Evolutionary conservation across 2,888 invertebrate species (phyloP).

Genomic region (Drosophila atroscutellata): DNA sequence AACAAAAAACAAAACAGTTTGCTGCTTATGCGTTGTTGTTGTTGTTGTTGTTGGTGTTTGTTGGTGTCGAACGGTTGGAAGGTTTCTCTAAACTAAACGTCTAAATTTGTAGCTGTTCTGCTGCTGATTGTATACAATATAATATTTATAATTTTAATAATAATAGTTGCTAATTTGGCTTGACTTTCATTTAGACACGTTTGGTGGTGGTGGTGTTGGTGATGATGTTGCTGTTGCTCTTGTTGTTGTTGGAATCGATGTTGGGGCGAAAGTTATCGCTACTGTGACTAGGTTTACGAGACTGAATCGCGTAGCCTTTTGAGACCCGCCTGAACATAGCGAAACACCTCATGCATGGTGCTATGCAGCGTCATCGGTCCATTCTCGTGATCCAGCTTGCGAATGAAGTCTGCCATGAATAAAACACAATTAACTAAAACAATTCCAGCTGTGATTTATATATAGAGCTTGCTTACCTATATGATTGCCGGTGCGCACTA

Average conservation of each 20-base stretch:
- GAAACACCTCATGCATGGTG: slow-evolving; percentile 93
- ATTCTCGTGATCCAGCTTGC: slow-evolving; percentile 92
- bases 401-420: too few relatives aligned
- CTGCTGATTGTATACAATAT: slow-evolving; percentile 19
- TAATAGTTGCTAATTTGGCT: slow-evolving; percentile 79
- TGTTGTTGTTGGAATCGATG: slow-evolving; percentile 30
- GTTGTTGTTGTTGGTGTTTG: slow-evolving; percentile 22
- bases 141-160: slow-evolving; percentile 37
- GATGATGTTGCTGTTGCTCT: slow-evolving; percentile 37
- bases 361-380: slow-evolving; percentile 95
- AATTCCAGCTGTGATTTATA: too few relatives aligned
- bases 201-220: slow-evolving; percentile 67
- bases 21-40: slow-evolving; percentile 20
- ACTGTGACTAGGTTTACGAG: slow-evolving; percentile 74
- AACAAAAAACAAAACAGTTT: slow-evolving; percentile 63
- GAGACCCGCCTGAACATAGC: slow-evolving; percentile 88
- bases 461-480: too few relatives aligned
- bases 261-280: slow-evolving; percentile 41
- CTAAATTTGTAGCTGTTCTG: slow-evolving; percentile 51
- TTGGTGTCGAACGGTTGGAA: slow-evolving; percentile 46
- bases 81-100: slow-evolving; percentile 53
- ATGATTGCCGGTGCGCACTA: slow-evolving; percentile 91
- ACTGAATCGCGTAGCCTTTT: slow-evolving; percentile 83
- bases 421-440: too few relatives aligned
- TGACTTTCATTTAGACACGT: slow-evolving; percentile 81